Evolutionary conservation across 2,797 vertebrate species (phyloP).

Genomic region (Oryzias dopingdopingensis): DNA sequence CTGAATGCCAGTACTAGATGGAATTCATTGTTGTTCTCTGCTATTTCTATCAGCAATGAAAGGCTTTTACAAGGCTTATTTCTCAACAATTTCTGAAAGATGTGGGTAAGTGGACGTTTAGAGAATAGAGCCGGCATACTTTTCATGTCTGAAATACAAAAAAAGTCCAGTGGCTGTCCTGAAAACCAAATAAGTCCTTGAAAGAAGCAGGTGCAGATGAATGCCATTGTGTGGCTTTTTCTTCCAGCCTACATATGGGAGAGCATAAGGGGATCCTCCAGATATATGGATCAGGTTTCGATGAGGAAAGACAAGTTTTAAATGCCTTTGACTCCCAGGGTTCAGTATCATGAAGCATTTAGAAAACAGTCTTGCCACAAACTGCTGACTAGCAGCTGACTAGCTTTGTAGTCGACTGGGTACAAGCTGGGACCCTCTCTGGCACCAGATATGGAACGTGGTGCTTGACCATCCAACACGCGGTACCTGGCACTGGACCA

Average conservation of each 20-base stretch:
- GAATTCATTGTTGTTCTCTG: constrained; percentile 46
- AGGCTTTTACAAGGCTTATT: constrained; percentile 28
- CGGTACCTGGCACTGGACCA: constrained; percentile 55
- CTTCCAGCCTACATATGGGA: constrained; percentile 15
- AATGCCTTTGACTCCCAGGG: not conserved
- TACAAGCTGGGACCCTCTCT: constrained; percentile 68
- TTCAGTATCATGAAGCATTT: not conserved
- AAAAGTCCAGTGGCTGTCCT: constrained; percentile 22
- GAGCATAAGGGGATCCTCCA: not conserved
- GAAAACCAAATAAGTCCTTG: constrained; percentile 41
- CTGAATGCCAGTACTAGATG: constrained; percentile 41
- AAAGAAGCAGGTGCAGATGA: constrained; percentile 43
- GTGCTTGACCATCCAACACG: constrained; percentile 58
- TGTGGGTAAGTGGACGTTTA: constrained; percentile 31
- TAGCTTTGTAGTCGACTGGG: constrained; percentile 26
- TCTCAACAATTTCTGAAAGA: constrained; percentile 40
- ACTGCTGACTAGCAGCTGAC: constrained; percentile 10
- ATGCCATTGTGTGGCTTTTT: constrained; percentile 22
- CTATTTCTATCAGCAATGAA: constrained; percentile 47
- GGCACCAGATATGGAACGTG: constrained; percentile 69
- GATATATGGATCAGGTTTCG: not conserved
- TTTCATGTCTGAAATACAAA: constrained; percentile 24
- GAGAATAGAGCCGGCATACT: constrained; percentile 10
- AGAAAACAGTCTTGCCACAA: constrained; percentile 4
- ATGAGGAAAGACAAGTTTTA: not conserved